phyloP scores from a whole-genome alignment of 2,888 invertebrate species.

The Pteria penguin region DNA sequence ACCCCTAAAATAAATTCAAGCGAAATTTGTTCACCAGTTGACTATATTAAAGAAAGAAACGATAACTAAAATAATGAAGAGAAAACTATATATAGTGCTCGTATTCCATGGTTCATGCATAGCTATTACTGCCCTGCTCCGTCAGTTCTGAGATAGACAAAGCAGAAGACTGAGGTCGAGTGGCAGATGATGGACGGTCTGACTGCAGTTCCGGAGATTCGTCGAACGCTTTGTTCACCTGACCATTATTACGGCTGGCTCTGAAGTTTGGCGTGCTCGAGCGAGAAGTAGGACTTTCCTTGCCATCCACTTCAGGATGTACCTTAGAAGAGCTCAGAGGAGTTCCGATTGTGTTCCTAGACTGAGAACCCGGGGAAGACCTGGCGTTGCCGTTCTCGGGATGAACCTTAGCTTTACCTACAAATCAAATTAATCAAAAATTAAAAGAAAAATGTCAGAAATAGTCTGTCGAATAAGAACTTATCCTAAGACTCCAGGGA shows the following conservation, averaged over 20 bases:
- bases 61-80: too few species aligned
- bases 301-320: not conserved
- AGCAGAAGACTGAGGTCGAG: not conserved
- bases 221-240: conserved; percentile 24
- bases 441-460: not conserved
- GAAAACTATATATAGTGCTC: too few species aligned
- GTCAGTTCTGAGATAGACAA: not conserved
- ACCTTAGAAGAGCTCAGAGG: not conserved
- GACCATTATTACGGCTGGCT: not conserved
- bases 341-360: not conserved
- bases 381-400: not conserved
- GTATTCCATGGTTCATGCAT: too few species aligned
- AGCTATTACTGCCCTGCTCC: not conserved
- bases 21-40: too few species aligned
- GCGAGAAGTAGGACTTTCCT: not conserved
- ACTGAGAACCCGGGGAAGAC: too few species aligned
- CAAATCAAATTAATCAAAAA: not conserved
- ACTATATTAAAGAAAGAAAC: too few species aligned
- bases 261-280: not conserved
- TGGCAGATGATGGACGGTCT: too few species aligned
- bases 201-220: too few species aligned
- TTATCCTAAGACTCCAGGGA: not conserved
- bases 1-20: too few species aligned
- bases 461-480: not conserved
- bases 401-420: not conserved